Conservation (phyloP, 2,888 invertebrate genomes). For the Apamea crenata region DNA sequence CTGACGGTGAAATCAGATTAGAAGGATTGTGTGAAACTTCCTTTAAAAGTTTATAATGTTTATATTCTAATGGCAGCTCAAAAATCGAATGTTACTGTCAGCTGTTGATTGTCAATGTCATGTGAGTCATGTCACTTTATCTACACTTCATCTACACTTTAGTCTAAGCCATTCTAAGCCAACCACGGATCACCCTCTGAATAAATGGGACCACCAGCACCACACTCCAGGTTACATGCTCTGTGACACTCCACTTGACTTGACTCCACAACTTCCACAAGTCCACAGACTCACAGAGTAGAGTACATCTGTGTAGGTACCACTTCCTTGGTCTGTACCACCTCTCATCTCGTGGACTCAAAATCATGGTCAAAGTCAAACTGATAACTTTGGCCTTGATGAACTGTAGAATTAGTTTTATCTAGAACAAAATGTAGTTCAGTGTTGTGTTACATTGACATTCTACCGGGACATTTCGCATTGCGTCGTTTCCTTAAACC, state of each 20-base stretch:
- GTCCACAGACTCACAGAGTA: too few relatives aligned
- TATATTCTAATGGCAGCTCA: not conserved
- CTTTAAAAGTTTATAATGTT: not conserved
- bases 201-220: too few relatives aligned
- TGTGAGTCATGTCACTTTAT: not conserved
- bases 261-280: too few relatives aligned
- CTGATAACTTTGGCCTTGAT: conserved; percentile 19
- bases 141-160: too few relatives aligned
- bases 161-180: too few relatives aligned
- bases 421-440: conserved; percentile 23
- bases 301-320: too few relatives aligned
- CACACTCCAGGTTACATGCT: too few relatives aligned
- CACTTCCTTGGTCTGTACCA: too few relatives aligned
- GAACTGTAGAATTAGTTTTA: not conserved
- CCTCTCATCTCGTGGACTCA: too few relatives aligned
- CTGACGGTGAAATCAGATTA: not conserved
- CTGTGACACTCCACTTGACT: too few relatives aligned
- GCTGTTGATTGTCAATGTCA: conserved; percentile 14
- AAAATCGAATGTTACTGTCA: not conserved
- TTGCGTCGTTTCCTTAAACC: conserved; percentile 61
- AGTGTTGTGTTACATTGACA: conserved; percentile 66
- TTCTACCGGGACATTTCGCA: conserved; percentile 68
- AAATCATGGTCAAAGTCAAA: conserved; percentile 40
- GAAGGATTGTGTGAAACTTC: not conserved
- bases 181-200: too few relatives aligned